Evolutionary conservation across 2,888 invertebrate genomes (phyloP).

Genomic region (Phorcus lineatus): DNA sequence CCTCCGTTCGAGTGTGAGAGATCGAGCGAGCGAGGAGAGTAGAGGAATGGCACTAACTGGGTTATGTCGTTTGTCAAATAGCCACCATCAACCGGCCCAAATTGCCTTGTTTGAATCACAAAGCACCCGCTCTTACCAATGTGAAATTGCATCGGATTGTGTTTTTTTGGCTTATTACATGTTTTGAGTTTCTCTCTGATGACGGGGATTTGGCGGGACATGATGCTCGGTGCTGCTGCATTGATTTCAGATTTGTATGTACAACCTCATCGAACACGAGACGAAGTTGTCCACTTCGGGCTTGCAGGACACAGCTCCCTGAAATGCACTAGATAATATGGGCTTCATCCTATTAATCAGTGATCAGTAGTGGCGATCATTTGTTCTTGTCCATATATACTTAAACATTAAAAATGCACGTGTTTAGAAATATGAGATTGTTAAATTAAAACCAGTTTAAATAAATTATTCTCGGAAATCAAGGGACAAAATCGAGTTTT

Average conservation of each 20-base stretch:
- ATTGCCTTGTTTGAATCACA: constrained; percentile 13
- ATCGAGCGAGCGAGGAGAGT: background rate
- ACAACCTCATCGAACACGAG: background rate
- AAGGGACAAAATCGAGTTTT: no score
- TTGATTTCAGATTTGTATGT: constrained; percentile 1
- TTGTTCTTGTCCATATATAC: no score
- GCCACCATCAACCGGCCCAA: background rate
- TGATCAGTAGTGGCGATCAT: no score
- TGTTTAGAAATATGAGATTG: no score
- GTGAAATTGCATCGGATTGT: constrained; percentile 7
- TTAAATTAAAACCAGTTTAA: no score
- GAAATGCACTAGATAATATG: no score
- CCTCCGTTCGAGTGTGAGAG: background rate
- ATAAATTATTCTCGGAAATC: no score
- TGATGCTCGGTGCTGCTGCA: background rate
- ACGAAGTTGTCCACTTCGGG: no score
- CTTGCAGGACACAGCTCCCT: no score
- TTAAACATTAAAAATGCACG: no score
- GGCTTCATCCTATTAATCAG: no score
- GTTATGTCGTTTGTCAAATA: constrained; percentile 11
- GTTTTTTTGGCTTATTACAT: constrained; percentile 7
- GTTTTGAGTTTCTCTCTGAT: background rate
- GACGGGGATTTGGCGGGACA: background rate
- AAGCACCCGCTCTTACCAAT: background rate
- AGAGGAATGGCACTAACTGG: background rate